phyloP scores from a whole-genome alignment of 2,113 vertebrate genomes.

The Turdus rufiventris region DNA sequence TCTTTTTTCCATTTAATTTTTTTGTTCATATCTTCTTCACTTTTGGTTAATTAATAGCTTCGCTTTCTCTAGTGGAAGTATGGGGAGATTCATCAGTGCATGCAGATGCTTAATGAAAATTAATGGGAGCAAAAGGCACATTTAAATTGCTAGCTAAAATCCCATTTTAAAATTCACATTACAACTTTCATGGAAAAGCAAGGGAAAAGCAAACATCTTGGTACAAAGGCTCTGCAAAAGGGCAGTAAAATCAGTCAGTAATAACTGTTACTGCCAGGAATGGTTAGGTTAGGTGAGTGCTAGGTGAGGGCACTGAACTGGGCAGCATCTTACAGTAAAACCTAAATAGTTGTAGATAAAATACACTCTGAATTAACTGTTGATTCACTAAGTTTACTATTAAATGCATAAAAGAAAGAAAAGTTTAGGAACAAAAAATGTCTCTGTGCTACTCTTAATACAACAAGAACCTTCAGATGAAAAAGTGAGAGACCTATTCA shows the following conservation, averaged over 20 bases:
- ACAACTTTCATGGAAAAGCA: background rate
- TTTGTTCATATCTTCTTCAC: background rate
- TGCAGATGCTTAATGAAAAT: background rate
- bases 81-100: background rate
- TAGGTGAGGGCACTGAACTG: background rate
- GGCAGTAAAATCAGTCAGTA: background rate
- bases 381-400: background rate
- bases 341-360: background rate
- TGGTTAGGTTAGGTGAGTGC: background rate
- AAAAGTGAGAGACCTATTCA: background rate
- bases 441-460: background rate
- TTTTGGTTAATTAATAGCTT: background rate
- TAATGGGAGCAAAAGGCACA: background rate
- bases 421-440: background rate
- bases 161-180: fast-evolving
- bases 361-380: background rate
- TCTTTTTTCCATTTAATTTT: background rate
- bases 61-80: background rate
- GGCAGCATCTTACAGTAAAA: background rate
- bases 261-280: background rate
- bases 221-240: background rate
- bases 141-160: constrained; percentile 3
- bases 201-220: background rate
- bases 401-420: background rate
- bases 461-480: background rate